Percentiles rank a stretch among this genome's conserved stretches.
phyloP scores from a whole-genome alignment of 2,888 invertebrate species.

The Rhagium mordax region DNA sequence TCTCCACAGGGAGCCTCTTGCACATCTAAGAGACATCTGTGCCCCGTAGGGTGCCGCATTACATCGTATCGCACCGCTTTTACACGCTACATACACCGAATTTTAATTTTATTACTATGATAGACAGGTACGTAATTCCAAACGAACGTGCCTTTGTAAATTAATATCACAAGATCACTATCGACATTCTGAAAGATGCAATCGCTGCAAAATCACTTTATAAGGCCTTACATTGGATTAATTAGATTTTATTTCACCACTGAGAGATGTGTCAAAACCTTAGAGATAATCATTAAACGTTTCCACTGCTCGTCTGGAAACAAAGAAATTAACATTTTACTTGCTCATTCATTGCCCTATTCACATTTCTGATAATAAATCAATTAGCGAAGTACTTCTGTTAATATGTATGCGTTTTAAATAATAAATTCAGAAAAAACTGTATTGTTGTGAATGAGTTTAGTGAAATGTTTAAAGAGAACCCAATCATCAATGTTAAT shows the following conservation, averaged over 20 bases:
- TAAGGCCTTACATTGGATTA: slow-evolving; percentile 24
- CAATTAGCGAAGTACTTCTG: not conserved
- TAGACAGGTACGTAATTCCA: slow-evolving; percentile 26
- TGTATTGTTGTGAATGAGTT: slow-evolving; percentile 13
- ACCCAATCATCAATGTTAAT: slow-evolving; percentile 37
- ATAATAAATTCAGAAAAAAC: not conserved
- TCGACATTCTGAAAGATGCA: slow-evolving; percentile 26
- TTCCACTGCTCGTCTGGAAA: slow-evolving; percentile 16
- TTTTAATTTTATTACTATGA: slow-evolving; percentile 49
- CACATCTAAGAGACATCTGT: slow-evolving; percentile 60
- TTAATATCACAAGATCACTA: slow-evolving; percentile 34
- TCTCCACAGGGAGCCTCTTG: slow-evolving; percentile 59
- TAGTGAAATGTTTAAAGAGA: slow-evolving; percentile 22
- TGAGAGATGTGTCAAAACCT: slow-evolving; percentile 33
- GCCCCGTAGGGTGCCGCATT: slow-evolving; percentile 56
- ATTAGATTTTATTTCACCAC: slow-evolving; percentile 27
- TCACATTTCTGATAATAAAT: slow-evolving; percentile 8
- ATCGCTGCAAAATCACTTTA: slow-evolving; percentile 31
- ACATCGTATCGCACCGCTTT: slow-evolving; percentile 51
- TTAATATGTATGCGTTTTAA: not conserved
- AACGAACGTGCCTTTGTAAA: slow-evolving; percentile 37
- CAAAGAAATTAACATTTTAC: slow-evolving; percentile 8
- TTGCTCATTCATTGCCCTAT: not conserved
- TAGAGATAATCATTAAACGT: slow-evolving; percentile 14
- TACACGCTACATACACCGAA: slow-evolving; percentile 52